Evolutionary conservation across 2,113 vertebrate genomes (phyloP).

Genomic region (Nycticorax nycticorax): DNA sequence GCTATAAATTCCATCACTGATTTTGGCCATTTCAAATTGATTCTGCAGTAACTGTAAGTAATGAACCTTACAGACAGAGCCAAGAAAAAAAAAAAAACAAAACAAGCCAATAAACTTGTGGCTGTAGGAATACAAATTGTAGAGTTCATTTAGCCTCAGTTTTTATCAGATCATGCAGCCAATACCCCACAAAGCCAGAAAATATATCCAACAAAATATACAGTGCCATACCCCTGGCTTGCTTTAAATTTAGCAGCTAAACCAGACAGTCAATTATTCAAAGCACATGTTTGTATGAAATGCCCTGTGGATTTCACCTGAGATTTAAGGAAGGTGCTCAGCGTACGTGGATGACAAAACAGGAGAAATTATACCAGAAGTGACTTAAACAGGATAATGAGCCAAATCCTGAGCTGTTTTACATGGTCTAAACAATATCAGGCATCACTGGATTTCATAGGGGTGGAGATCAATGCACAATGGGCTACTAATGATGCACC

Average conservation of each 20-base stretch:
- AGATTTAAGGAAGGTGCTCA: conserved; percentile 7
- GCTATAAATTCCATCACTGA: conserved; percentile 79
- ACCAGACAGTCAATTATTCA: not conserved
- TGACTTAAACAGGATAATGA: not conserved
- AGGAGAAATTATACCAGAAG: not conserved
- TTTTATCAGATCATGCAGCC: conserved; percentile 69
- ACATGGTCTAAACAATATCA: not conserved
- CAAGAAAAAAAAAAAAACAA: not conserved
- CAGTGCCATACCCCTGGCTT: not conserved
- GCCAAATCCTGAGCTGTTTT: not conserved
- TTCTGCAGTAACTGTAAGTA: conserved; percentile 81
- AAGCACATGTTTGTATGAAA: not conserved
- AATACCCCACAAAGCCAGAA: conserved; percentile 55
- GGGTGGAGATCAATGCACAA: not conserved
- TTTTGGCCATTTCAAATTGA: conserved; percentile 79
- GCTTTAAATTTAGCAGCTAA: conserved; percentile 38
- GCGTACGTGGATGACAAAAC: not conserved
- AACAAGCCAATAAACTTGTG: conserved; percentile 56
- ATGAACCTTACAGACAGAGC: conserved; percentile 73
- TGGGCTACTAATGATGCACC: not conserved
- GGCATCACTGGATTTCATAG: not conserved
- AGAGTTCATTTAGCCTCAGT: conserved; percentile 67
- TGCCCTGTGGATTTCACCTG: not conserved
- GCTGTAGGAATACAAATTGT: conserved; percentile 68
- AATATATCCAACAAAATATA: conserved; percentile 25